Evolutionary conservation across 2,888 invertebrate genomes (phyloP).

Genomic region (Reticulitermes lucifugus): DNA sequence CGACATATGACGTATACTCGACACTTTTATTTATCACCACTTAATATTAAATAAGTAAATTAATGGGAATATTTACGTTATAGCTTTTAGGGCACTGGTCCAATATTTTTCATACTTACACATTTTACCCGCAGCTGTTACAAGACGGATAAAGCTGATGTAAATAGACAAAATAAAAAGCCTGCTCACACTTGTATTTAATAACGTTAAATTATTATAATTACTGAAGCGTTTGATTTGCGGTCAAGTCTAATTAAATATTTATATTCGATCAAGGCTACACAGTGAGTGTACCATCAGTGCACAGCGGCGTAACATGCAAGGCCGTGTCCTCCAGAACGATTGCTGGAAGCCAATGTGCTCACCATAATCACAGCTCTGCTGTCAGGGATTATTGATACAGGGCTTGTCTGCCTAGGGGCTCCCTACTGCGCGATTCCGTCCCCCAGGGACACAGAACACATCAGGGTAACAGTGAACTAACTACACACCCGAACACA

Average conservation of each 20-base stretch:
- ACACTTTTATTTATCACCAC: too few species aligned
- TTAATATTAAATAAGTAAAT: too few species aligned
- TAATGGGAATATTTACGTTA: too few species aligned
- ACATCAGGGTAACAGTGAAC: neutral
- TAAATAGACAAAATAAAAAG: too few species aligned
- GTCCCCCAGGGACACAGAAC: neutral
- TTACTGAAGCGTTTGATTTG: neutral
- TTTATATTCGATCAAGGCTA: too few species aligned
- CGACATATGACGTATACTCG: too few species aligned
- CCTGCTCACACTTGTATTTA: too few species aligned
- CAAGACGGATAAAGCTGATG: too few species aligned
- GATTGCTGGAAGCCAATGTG: neutral
- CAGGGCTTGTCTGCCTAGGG: neutral
- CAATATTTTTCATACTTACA: too few species aligned
- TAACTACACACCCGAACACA: neutral
- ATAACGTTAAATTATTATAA: too few species aligned
- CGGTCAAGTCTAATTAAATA: neutral
- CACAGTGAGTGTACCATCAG: neutral
- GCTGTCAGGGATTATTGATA: constrained; percentile 14
- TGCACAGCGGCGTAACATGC: neutral
- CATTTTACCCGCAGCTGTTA: too few species aligned
- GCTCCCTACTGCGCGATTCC: neutral
- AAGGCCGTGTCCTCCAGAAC: neutral
- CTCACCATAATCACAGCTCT: neutral
- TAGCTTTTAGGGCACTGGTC: too few species aligned